Percentiles rank a stretch among this genome's conserved stretches.
Conservation (phyloP, 2,888 invertebrate genomes). For the Volucella inflata region DNA sequence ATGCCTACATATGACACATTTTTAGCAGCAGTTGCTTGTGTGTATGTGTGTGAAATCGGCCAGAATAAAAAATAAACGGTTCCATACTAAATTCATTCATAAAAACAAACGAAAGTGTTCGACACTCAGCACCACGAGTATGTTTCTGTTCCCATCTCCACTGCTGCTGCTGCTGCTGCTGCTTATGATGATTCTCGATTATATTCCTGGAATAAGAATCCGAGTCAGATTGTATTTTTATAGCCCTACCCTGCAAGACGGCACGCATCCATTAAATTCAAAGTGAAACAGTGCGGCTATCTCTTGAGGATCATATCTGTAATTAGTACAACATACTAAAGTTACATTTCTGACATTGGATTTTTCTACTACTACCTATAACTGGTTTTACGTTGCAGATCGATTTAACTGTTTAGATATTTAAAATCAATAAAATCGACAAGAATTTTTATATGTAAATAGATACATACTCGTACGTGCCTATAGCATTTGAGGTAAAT, state of each 20-base stretch:
- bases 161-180: conserved; percentile 32
- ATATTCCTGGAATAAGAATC: conserved; percentile 48
- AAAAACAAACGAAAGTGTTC: conserved; percentile 68
- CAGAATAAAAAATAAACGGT: conserved; percentile 28
- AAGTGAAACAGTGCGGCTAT: conserved; percentile 10
- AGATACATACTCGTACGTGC: background rate
- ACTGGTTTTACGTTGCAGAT: conserved; percentile 58
- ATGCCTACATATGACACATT: conserved; percentile 16
- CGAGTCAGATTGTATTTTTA: background rate
- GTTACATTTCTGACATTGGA: conserved; percentile 79
- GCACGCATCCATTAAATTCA: background rate
- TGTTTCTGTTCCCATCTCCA: background rate
- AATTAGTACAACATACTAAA: conserved; percentile 83
- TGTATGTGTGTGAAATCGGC: background rate
- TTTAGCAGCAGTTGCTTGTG: background rate
- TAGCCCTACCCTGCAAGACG: background rate
- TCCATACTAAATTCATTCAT: conserved; percentile 74
- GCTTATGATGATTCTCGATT: conserved; percentile 43
- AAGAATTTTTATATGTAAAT: conserved; percentile 2
- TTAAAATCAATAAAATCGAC: conserved; percentile 38
- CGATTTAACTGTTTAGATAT: conserved; percentile 44
- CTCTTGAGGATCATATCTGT: conserved; percentile 79
- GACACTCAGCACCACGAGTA: conserved; percentile 69
- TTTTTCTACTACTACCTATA: conserved; percentile 34
- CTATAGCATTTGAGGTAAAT: conserved; percentile 36